Base-by-base conservation (phyloP, 1,140 invertebrate species). In the Homalodisca vitripennis region DNA sequence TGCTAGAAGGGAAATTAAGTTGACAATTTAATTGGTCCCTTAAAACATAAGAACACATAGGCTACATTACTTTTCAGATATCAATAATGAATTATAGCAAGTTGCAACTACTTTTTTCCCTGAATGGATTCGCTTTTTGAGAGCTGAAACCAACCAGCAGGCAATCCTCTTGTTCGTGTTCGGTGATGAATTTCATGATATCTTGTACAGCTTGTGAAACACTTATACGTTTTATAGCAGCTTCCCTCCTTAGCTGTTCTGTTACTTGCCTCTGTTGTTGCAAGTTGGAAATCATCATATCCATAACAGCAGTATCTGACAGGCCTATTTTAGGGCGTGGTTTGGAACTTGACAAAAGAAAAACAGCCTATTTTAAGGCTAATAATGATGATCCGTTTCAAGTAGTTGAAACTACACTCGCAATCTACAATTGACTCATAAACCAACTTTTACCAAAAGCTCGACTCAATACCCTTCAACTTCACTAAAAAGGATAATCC, bases 71-170 rank as follows among this genome's bases (percentile, higher is more conserved):
- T n/a, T n/a, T n/a, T n/a, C n/a, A n/a, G n/a, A n/a, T n/a, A n/a
- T n/a, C n/a, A n/a, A n/a, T n/a, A n/a, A n/a, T n/a, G n/a, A 17
- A 17, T 41, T 90, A 96, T 72, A 96, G 84, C 76, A 97, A 83
- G 68, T 85, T 86, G 83, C 95, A 98, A 53, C 92, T 92, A 74
- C 92, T 95, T 82, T 98, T 98, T 82, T 98, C 96, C 76, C 95
- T 89, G 86, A 98, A 98, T 31, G 97, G 96, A 84, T 98, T 98
- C 10, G 96, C 93, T 80, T 96, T 96, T 79, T 98, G 95, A 70
- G 92, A 95, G 67, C 93, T 92, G 81, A 98, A 98, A 2, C 95
- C 96, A 75, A 95, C 90, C 67, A 98, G 86, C n/a, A 98, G 87
- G 77, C 92, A 97, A 82, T 98, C 96, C 77, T 97, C 94, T 75